Percentiles rank a stretch among this genome's conserved stretches.
phyloP scores from a whole-genome alignment of 64 coral and sea anemone species.

The Acropora yongei region DNA sequence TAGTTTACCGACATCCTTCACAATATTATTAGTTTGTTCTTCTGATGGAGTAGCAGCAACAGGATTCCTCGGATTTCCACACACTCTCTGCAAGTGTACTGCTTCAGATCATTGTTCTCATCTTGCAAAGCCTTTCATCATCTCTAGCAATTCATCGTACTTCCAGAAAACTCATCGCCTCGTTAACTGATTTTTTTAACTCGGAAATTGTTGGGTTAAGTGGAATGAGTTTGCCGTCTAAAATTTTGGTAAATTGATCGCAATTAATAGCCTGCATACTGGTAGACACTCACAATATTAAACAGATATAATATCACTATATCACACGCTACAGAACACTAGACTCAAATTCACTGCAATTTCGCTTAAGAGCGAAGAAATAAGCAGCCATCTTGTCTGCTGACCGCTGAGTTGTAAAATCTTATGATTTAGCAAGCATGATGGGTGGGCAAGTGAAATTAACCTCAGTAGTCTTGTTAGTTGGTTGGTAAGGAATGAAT shows the following conservation, averaged over 20 bases:
- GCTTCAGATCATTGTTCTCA: not conserved
- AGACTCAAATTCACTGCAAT: too few relatives aligned
- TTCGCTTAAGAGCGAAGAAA: too few relatives aligned
- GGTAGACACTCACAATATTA: not conserved
- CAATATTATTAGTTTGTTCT: constrained; percentile 11
- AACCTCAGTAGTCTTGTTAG: too few relatives aligned
- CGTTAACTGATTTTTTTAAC: not conserved
- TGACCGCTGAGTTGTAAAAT: too few relatives aligned
- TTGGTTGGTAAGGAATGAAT: too few relatives aligned
- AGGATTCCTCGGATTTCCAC: constrained; percentile 17
- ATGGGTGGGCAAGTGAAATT: not conserved
- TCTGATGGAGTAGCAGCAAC: not conserved
- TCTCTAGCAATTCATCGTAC: constrained; percentile 41
- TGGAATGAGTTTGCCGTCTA: not conserved
- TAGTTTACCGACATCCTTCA: not conserved
- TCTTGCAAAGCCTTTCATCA: constrained; percentile 5
- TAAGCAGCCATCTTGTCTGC: too few relatives aligned
- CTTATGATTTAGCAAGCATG: too few relatives aligned
- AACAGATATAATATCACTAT: too few relatives aligned
- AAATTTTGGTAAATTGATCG: constrained; percentile 1
- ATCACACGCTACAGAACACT: too few relatives aligned
- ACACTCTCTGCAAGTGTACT: constrained; percentile 1
- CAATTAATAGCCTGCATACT: constrained; percentile 13
- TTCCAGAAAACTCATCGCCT: not conserved
- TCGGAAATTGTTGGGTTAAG: not conserved